Base-by-base conservation (phyloP, 1,140 invertebrate genomes). In the Drosophila navojoa region DNA sequence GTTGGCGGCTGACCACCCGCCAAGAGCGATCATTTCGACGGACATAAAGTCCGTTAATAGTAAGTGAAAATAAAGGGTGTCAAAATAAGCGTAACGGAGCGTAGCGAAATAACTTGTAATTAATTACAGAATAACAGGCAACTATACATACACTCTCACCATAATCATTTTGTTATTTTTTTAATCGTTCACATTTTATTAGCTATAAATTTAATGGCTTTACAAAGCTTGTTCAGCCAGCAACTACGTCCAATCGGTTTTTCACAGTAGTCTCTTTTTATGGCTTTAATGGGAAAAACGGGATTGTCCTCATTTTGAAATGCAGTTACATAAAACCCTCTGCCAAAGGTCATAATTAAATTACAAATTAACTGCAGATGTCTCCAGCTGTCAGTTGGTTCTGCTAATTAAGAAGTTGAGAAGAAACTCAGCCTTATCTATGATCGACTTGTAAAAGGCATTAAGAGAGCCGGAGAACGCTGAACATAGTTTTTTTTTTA, bases 1-100 rank as follows among this genome's bases (percentile, higher is more conserved):
- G 7, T 40, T 40, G 38, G 38, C 38, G 19, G 19, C 5, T 29
- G 69, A 5, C 53, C 61, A 58, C 62, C 35, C 47, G 70, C 53
- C 40, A 44, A 66, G 45, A 22, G 9, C 15, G 22, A 16, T 50
- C 15, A 63, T 53, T 19, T 53, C 27, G 53, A 10, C 27, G 32
- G 6, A 25, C 22, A 10, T 29, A 53, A 32, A 32, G 19, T 29
- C 13, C 15, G 19, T n/a, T n/a, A n/a, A 15, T 1, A 22, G 22
- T 16, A 11, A 11, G 5, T 4, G 13, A 44, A 15, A 15, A 44
- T 15, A 44, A n/a, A 6, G 2, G 42, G 42, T 16, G n/a, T 16
- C 16, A 40, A 42, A 22, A 54, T 19, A 54, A 42, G 19, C 19
- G 35, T 19, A 32, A 4, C 53, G 42, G 16, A 16, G n/a, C 42